Base-by-base conservation (phyloP, 2,113 vertebrate genomes). In the Theristicus caerulescens region DNA sequence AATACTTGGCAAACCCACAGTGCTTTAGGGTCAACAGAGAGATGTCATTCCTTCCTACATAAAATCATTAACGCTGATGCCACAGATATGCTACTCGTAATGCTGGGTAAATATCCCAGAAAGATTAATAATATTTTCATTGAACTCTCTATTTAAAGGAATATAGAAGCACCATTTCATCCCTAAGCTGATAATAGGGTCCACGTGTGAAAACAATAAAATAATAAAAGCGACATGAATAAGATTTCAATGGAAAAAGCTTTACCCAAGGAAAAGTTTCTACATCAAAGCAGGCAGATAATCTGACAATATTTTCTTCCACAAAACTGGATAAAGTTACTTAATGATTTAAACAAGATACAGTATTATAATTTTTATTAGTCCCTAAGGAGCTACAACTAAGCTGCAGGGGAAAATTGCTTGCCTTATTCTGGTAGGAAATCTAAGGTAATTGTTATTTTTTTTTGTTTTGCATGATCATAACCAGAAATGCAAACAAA, bases 71-170 rank as follows among this genome's bases (percentile, higher is more conserved):
- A 94, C 79, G 80, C 62, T 93, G 97, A 97, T 70, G 31, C 96
- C 95, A 95, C 55, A 85, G 84, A 97, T 95, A 89, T 24, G 94
- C 95, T 96, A 69, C 93, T 94, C 7, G 0, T 94, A 97, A 97
- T 92, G 89, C 96, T 87, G 49, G 85, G 86, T 97, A 97, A 97
- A 97, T 93, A 95, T 51, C 67, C 82, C 69, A 92, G 90, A 91
- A 97, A 97, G 92, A 97, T 96, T 90, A 96, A 97, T 92, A 96
- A 96, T 88, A 95, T 97, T 97, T 98, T 93, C 89, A 94, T 64
- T 96, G 85, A 95, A 83, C 44, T 94, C 87, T 79, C 62, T 88
- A 6, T 92, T 97, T 95, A 89, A 91, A 93, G 72, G 70, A 86
- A 94, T 92, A 97, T 13, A 85, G 87, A 96, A 91, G 80, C 67